Evolutionary conservation across 2,888 invertebrate genomes (phyloP).

Genomic region (Hydropsyche betteni): DNA sequence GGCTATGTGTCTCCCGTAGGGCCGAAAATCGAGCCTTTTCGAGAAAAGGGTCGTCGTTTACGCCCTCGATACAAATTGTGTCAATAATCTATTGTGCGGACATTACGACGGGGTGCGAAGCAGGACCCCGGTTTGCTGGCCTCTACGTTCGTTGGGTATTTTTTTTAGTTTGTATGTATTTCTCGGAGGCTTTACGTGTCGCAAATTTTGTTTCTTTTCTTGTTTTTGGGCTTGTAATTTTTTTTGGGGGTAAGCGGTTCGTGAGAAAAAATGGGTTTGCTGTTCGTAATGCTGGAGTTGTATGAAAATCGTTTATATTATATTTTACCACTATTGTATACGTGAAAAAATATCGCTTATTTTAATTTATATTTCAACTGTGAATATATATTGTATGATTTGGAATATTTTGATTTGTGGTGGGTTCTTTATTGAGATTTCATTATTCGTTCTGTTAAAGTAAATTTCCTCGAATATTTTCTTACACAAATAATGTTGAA

Average conservation of each 20-base stretch:
- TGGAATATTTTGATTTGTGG: too few relatives aligned
- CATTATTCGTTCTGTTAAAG: too few relatives aligned
- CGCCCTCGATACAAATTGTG: constrained; percentile 43
- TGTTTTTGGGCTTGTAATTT: neutral
- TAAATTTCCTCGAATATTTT: too few relatives aligned
- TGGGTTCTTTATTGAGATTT: too few relatives aligned
- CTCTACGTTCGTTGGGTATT: neutral
- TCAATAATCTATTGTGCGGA: constrained; percentile 46
- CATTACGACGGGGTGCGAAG: neutral
- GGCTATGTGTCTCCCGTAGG: constrained; percentile 36
- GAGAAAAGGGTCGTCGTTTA: constrained; percentile 40
- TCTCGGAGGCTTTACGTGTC: neutral
- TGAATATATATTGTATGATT: too few relatives aligned
- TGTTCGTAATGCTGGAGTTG: constrained; percentile 4
- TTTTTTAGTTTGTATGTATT: neutral
- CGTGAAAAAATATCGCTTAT: too few relatives aligned
- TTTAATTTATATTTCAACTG: too few relatives aligned
- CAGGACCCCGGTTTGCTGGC: neutral
- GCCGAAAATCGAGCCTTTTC: constrained; percentile 9
- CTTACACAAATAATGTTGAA: too few relatives aligned
- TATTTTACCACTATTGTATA: too few relatives aligned
- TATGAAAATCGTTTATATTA: neutral
- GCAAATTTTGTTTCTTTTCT: neutral
- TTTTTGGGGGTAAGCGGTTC: neutral
- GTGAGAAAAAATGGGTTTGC: neutral